Evolutionary conservation across 2,888 invertebrate genomes (phyloP), one percentile per base, ranked within the genome.

Genomic region (Dryobotodes eremita): DNA sequence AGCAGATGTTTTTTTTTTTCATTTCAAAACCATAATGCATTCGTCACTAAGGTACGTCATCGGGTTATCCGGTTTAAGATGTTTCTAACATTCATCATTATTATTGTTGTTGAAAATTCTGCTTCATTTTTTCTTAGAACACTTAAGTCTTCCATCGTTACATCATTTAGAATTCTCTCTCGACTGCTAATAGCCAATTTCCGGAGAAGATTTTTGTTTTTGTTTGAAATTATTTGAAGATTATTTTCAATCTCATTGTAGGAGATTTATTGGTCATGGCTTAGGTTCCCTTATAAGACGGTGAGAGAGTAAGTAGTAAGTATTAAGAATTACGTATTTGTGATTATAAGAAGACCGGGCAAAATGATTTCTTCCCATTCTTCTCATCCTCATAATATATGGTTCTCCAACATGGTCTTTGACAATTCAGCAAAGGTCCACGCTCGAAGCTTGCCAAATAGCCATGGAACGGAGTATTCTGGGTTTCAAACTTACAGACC

Each of bases 121-220:
- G 26, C 15, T 11, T 23, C 23, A 8, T 20, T 46, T 57, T 48
- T 10, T 55, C 6, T 55, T 17, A 7, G n/a, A 57, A 62, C 50
- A 36, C 65, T 20, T 10, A 26, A 36, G 57, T 1, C 55, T 50
- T 65, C 53, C 36, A 15, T 66, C 50, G 46, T 23, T 80, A 36
- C 31, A 61, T 36, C 46, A 62, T 72, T 84, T 69, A 57, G 15
- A 65, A 70, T 70, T 61, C 68, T 74, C 36, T 74, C 55, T 26
- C 48, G 55, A n/a, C 23, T 61, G 64, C 59, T 82, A 77, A 84
- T 82, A 31, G 71, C 69, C 20, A 46, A 71, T 75, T 77, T 84
- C 84, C 86, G 73, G 20, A 57, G 48, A 61, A 48, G 50, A n/a
- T 77, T 74, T 23, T 42, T n/a, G 57, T 48, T 59, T 80, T 59